Base-by-base conservation (phyloP, 2,113 vertebrate genomes). In the Maccullochella peelii region DNA sequence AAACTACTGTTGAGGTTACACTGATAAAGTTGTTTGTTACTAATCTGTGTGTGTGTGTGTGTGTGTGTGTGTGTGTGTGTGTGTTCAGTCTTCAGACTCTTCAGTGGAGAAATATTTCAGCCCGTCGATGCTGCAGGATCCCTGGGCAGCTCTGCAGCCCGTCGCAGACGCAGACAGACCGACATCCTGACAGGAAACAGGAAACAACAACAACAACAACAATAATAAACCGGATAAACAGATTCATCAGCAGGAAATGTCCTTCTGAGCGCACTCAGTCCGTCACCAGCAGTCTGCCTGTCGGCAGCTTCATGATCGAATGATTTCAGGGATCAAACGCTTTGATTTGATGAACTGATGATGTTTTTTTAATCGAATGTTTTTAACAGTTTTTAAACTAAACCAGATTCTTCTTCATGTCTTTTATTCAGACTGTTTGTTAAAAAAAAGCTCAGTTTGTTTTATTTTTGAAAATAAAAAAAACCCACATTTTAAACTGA, bases 31-130 rank as follows among this genome's bases (percentile, higher is more conserved):
- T 38, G 6, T 6, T 38, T 38, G 40, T 42, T 42, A 44, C 3
- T 44, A 44, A 44, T 14, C 42, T 12, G 3, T 14, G 11, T 44
- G 16, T 36, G 27, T 52, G 6, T 50, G 44, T 54, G 30, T 55
- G 50, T 77, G 74, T 71, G n/a, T 12, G 3, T 14, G 11, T 44
- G 16, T 36, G 27, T 52, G 6, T 50, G 44, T 54, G 30, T 55
- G 50, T 77, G 74, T 71, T 67, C 78, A 92, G 91, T 16, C n/a
- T 23, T 80, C 85, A 44, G 80, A 87, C 0, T 5, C 68, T 5
- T n/a, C 85, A 0, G 85, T 92, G 83, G 88, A 93, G 38, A 91
- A 77, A n/a, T 93, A 91, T 6, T 93, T 90, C 81, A 92, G 83
- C 14, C 86, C 86, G 0, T 86, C 85, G 0, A 93, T 93, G 92